Evolutionary conservation across 2,888 invertebrate species (phyloP).

Genomic region (Eurois occulta): DNA sequence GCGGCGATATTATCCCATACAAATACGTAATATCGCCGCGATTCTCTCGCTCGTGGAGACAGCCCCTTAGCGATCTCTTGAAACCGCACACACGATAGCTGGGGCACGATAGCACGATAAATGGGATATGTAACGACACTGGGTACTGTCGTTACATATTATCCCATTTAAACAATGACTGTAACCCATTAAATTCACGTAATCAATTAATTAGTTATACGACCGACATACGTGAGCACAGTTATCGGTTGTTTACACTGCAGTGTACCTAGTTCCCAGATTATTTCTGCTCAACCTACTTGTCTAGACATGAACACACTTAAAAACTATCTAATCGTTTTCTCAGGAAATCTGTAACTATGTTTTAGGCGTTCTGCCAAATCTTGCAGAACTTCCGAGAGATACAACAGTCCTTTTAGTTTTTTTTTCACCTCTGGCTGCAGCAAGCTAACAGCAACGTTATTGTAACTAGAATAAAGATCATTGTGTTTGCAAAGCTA

Average conservation of each 20-base stretch:
- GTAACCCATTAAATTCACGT: slow-evolving; percentile 11
- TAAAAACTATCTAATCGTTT: not conserved
- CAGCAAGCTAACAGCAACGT: not conserved
- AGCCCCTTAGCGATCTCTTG: not conserved
- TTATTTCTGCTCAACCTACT: not conserved
- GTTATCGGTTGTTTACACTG: slow-evolving; percentile 45
- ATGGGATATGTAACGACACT: no score
- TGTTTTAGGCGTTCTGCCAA: not conserved
- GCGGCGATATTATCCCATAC: no score
- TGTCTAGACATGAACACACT: not conserved
- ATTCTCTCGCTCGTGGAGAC: no score
- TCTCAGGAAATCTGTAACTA: not conserved
- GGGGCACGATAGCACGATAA: no score
- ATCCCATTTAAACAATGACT: slow-evolving; percentile 15
- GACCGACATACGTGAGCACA: slow-evolving; percentile 3
- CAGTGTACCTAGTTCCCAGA: slow-evolving; percentile 7
- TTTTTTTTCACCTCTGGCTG: not conserved
- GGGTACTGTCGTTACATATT: not conserved
- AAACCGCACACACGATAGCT: not conserved
- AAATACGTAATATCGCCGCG: no score
- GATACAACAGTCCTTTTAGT: not conserved
- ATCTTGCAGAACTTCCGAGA: not conserved
- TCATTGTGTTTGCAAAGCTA: no score
- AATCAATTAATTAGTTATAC: slow-evolving; percentile 33
- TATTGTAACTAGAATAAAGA: not conserved